These are phyloP conservation scores for Tringa solitaria DNA, from an alignment of 2,113 vertebrate genomes.

Conservation along the genomic window DNA sequence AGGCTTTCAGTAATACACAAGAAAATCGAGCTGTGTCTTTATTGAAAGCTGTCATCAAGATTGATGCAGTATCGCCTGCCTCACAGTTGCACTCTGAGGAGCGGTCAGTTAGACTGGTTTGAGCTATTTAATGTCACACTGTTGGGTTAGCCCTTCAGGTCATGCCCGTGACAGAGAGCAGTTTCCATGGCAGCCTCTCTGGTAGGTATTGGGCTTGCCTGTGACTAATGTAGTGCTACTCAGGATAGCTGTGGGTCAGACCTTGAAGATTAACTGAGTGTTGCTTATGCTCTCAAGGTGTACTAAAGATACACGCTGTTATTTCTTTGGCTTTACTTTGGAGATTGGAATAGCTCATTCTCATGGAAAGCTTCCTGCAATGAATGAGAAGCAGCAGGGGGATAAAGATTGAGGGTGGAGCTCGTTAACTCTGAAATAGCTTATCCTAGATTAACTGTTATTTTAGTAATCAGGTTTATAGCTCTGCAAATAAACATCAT, in stretches of 20 bases:
- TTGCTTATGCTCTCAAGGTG: not conserved
- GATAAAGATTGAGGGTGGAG: not conserved
- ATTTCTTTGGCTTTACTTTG: not conserved
- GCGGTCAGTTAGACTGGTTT: not conserved
- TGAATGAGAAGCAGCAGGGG: not conserved
- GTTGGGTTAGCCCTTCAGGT: not conserved
- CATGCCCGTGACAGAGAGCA: not conserved
- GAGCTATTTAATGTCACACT: not conserved
- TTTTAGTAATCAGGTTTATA: slow-evolving; percentile 20
- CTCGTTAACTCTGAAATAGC: not conserved
- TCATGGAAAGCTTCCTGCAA: not conserved
- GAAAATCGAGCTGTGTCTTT: not conserved
- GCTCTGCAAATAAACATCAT: not conserved
- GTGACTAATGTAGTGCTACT: not conserved
- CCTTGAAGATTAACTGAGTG: not conserved
- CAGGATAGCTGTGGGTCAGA: not conserved
- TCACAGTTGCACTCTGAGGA: not conserved
- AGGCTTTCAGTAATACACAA: not conserved
- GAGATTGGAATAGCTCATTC: not conserved
- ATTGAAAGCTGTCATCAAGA: not conserved
- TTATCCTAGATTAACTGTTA: slow-evolving; percentile 38
- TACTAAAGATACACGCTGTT: not conserved
- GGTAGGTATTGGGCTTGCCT: not conserved
- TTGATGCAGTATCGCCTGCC: not conserved
- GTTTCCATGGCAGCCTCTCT: not conserved